Conservation (phyloP, 1,140 invertebrate genomes). For the Aphelenchoides fujianensis region DNA sequence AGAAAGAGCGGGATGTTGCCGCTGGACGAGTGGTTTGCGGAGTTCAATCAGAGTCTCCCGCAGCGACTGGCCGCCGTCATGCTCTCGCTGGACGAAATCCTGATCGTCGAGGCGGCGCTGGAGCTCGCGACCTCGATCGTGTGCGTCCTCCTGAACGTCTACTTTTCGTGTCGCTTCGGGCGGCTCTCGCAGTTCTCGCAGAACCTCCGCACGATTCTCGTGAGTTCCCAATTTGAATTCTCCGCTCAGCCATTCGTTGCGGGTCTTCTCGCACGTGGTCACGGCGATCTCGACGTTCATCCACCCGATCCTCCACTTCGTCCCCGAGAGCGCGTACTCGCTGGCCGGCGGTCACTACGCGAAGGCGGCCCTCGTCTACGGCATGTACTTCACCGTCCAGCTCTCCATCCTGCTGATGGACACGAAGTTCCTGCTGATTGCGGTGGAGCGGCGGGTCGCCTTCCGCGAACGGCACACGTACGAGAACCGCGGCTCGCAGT, state of each 20-base stretch:
- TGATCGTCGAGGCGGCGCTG: neutral
- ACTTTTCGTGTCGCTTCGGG: neutral
- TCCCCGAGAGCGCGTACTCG: neutral
- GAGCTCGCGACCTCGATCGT: neutral
- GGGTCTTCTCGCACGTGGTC: neutral
- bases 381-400: neutral
- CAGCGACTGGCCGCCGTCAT: too few relatives aligned
- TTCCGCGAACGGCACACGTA: neutral
- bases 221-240: conserved; percentile 1
- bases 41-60: too few relatives aligned
- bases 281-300: neutral
- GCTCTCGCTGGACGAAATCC: too few relatives aligned
- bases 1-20: too few relatives aligned
- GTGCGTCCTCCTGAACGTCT: neutral
- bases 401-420: neutral
- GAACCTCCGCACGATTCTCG: neutral
- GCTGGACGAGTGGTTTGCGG: too few relatives aligned
- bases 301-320: neutral
- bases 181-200: neutral
- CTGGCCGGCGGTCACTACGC: neutral
- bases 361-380: neutral
- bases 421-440: neutral
- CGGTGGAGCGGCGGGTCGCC: neutral
- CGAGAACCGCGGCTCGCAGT: neutral
- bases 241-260: too few relatives aligned